A percentile compares a stretch with the other conserved stretches of the same genome.
Evolutionary conservation across 2,113 vertebrate species (phyloP).

Genomic region (Castor canadensis): DNA sequence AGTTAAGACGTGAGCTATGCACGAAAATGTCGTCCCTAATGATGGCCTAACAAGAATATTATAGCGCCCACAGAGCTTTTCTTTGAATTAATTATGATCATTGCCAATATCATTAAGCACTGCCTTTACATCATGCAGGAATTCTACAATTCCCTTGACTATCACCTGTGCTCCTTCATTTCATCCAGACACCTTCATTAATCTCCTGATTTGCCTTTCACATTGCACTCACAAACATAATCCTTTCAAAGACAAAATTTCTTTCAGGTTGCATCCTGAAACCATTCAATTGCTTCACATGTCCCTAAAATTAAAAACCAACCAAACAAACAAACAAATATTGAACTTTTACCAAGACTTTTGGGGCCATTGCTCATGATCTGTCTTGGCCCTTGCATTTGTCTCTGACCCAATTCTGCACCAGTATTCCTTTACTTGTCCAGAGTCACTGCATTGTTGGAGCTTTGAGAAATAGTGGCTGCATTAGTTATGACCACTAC

Average conservation of each 20-base stretch:
- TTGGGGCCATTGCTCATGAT: not conserved
- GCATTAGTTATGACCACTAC: not conserved
- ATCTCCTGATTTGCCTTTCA: not conserved
- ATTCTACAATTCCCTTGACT: not conserved
- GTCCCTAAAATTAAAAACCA: too few species aligned
- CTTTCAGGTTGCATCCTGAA: not conserved
- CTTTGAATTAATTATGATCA: not conserved
- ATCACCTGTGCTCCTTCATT: not conserved
- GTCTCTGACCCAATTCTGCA: not conserved
- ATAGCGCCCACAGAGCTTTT: not conserved
- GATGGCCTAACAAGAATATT: rapidly evolving
- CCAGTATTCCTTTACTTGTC: rapidly evolving
- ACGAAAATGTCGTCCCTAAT: too few species aligned
- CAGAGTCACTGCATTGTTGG: too few species aligned
- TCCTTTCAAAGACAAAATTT: not conserved
- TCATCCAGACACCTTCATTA: not conserved
- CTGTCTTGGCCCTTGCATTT: too few species aligned
- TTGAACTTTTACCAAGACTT: not conserved
- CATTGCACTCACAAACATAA: not conserved
- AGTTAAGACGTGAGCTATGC: not conserved
- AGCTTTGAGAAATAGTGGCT: not conserved
- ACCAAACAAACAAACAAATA: too few species aligned
- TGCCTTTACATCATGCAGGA: not conserved
- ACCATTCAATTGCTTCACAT: not conserved
- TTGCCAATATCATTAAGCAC: not conserved